These are phyloP conservation scores for Scomber japonicus DNA, from an alignment of 2,113 vertebrate species.

Conservation along the genomic window DNA sequence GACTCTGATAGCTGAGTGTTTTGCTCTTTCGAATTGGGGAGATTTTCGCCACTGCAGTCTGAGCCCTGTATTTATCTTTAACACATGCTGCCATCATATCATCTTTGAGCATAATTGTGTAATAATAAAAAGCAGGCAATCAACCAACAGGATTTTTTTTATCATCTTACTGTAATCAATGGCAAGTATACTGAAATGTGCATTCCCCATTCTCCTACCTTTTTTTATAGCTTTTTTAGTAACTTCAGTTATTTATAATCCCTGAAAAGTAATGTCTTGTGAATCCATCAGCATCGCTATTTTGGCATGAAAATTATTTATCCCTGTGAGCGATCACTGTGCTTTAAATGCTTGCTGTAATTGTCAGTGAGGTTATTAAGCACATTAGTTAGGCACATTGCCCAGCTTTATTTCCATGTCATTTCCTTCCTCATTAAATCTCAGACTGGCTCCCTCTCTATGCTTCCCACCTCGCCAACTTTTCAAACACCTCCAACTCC, in stretches of 20 bases:
- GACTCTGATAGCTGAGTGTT: conserved; percentile 52
- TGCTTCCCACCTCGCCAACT: conserved; percentile 30
- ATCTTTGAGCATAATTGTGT: neutral
- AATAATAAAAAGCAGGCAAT: too few relatives aligned
- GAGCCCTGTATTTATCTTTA: conserved; percentile 11
- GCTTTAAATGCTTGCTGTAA: conserved; percentile 32
- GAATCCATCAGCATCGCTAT: conserved; percentile 24
- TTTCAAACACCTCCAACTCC: conserved; percentile 43
- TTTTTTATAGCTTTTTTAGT: neutral
- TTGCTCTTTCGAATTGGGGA: conserved; percentile 29
- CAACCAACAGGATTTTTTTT: too few relatives aligned
- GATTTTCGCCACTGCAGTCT: conserved; percentile 13
- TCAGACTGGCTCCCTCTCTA: neutral
- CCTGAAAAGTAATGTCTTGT: conserved; percentile 20
- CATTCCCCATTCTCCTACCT: neutral
- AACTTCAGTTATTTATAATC: neutral
- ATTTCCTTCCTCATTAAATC: conserved; percentile 65
- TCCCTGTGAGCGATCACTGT: conserved; percentile 9
- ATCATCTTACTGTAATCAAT: too few relatives aligned
- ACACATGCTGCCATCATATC: neutral
- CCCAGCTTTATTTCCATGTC: conserved; percentile 45
- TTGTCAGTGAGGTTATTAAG: conserved; percentile 49
- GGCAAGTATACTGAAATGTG: too few relatives aligned
- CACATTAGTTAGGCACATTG: conserved; percentile 44
- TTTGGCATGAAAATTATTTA: conserved; percentile 26